These are phyloP conservation scores for Bombycilla garrulus DNA, from an alignment of 2,113 vertebrate species.

Conservation along the genomic window DNA sequence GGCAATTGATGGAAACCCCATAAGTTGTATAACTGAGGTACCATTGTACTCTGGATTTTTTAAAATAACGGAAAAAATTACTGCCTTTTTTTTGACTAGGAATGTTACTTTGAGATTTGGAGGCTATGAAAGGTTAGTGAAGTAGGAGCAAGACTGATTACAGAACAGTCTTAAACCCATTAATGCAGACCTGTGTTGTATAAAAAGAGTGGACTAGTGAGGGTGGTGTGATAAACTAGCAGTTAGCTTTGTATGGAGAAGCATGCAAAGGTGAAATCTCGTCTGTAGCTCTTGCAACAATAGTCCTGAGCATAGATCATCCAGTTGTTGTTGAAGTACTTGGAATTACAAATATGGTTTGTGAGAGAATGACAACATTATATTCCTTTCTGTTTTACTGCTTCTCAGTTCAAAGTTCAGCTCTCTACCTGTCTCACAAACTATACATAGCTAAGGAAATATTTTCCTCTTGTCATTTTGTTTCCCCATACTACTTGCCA, in stretches of 20 bases:
- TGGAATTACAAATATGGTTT: not conserved
- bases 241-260: not conserved
- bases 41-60: not conserved
- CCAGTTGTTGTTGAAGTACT: not conserved
- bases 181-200: not conserved
- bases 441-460: not conserved
- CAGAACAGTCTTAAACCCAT: not conserved
- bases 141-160: not conserved
- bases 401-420: conserved; percentile 2
- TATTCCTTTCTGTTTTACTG: not conserved
- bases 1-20: not conserved
- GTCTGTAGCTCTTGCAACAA: not conserved
- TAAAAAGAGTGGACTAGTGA: not conserved
- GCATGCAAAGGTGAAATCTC: not conserved
- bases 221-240: not conserved
- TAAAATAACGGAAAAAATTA: not conserved
- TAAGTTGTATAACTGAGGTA: conserved; percentile 4
- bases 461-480: not conserved
- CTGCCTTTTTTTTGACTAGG: not conserved
- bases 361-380: not conserved
- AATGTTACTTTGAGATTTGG: not conserved
- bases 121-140: not conserved
- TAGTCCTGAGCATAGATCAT: not conserved
- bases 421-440: conserved; percentile 15
- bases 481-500: not conserved